phyloP scores from a whole-genome alignment of 2,888 invertebrate genomes.

The Cosmopolites sordidus region DNA sequence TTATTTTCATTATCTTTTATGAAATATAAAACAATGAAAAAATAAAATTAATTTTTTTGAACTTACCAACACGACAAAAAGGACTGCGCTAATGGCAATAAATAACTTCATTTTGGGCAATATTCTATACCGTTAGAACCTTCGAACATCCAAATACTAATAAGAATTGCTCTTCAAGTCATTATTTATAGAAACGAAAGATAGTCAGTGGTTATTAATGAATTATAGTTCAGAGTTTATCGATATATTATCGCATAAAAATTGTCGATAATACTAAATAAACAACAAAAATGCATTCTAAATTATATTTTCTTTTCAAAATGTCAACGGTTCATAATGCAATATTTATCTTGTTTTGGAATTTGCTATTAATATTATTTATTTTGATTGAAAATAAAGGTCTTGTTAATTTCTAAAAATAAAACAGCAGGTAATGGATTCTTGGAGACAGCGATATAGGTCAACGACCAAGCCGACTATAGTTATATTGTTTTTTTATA shows the following conservation, averaged over 20 bases:
- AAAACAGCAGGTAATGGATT: too few relatives aligned
- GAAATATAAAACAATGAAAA: not conserved
- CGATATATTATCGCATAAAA: not conserved
- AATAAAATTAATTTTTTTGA: not conserved
- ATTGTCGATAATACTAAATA: too few relatives aligned
- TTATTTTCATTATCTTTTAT: not conserved
- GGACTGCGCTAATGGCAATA: not conserved
- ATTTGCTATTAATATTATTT: too few relatives aligned
- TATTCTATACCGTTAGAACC: not conserved
- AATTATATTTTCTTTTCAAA: too few relatives aligned
- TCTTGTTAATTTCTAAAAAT: too few relatives aligned
- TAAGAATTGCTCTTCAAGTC: not conserved
- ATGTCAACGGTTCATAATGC: too few relatives aligned
- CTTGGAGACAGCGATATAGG: too few relatives aligned
- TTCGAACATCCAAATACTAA: not conserved
- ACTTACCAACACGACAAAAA: not conserved
- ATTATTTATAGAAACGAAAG: not conserved
- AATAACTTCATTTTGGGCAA: not conserved
- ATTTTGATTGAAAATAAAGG: too few relatives aligned
- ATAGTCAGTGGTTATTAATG: not conserved
- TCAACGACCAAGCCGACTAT: too few relatives aligned
- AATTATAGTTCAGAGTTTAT: conserved; percentile 1
- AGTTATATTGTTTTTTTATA: too few relatives aligned
- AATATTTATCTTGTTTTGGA: too few relatives aligned
- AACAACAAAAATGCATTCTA: too few relatives aligned